phyloP scores from a whole-genome alignment of 2,888 invertebrate species.

The Dryobota labecula region DNA sequence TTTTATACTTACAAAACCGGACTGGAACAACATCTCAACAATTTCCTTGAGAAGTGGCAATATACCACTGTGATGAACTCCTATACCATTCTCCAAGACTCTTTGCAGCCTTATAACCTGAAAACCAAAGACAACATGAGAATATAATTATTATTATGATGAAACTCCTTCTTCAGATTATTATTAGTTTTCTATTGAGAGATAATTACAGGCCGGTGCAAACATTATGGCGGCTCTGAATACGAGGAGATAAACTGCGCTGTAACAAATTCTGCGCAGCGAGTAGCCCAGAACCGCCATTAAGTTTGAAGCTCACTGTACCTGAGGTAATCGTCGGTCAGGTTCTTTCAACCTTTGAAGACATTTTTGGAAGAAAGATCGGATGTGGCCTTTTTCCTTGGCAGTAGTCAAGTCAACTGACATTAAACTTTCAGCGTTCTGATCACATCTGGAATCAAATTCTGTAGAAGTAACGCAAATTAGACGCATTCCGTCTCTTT shows the following conservation, averaged over 20 bases:
- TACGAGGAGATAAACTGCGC: too few species aligned
- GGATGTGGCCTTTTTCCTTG: conserved; percentile 95
- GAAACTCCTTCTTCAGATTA: conserved; percentile 1
- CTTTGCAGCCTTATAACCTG: conserved; percentile 85
- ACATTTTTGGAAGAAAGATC: conserved; percentile 96
- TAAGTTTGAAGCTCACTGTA: too few species aligned
- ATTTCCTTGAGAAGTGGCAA: conserved; percentile 99
- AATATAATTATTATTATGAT: neutral
- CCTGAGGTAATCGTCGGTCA: conserved; percentile 97
- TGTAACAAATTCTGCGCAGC: too few species aligned
- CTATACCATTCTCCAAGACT: conserved; percentile 95
- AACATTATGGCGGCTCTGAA: too few species aligned
- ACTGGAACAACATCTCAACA: conserved; percentile 98
- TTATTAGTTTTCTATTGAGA: neutral
- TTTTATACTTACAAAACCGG: conserved; percentile 94
- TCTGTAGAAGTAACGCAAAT: conserved; percentile 6
- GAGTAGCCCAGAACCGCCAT: too few species aligned
- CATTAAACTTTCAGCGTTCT: conserved; percentile 90
- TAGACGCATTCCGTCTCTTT: neutral
- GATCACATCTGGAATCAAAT: conserved; percentile 86
- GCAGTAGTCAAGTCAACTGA: conserved; percentile 95
- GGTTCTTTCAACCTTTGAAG: conserved; percentile 95
- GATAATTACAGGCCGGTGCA: too few species aligned
- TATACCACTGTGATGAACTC: conserved; percentile 99
- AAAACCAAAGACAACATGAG: conserved; percentile 45